phyloP scores from a whole-genome alignment of 1,140 invertebrate species.

The Ips nitidus region DNA sequence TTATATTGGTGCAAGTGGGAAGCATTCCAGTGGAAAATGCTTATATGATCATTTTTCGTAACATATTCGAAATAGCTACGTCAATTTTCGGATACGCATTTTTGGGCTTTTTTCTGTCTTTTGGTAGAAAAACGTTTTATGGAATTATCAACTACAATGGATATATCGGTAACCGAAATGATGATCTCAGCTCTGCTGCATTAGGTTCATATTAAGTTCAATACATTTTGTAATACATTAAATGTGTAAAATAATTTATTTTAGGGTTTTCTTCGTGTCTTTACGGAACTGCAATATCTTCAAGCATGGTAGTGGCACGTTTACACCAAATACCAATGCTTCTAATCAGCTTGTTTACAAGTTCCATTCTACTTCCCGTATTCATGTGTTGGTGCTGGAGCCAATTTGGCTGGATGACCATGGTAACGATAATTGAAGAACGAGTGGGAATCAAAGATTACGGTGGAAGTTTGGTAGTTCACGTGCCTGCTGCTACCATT shows the following conservation, averaged over 20 bases:
- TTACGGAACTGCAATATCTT: conserved; percentile 40
- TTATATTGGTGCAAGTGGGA: conserved; percentile 40
- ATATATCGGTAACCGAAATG: conserved; percentile 28
- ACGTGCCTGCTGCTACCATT: conserved; percentile 33
- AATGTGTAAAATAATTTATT: conserved; percentile 17
- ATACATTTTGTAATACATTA: neutral
- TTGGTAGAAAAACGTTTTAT: conserved; percentile 35
- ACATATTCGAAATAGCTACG: conserved; percentile 42
- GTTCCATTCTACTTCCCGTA: conserved; percentile 37
- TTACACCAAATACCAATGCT: conserved; percentile 37
- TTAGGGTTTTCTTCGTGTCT: conserved; percentile 39
- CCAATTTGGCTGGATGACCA: conserved; percentile 40
- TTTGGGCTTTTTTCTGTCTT: conserved; percentile 40
- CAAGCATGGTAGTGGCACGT: conserved; percentile 37
- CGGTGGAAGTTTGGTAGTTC: conserved; percentile 39
- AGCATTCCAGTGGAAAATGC: conserved; percentile 42
- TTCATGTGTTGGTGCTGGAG: conserved; percentile 44
- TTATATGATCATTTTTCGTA: conserved; percentile 39
- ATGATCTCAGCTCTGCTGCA: conserved; percentile 20
- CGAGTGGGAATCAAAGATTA: conserved; percentile 37
- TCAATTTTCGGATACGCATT: conserved; percentile 37
- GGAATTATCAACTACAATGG: conserved; percentile 35
- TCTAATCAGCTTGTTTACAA: conserved; percentile 28
- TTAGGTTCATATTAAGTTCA: conserved; percentile 16
- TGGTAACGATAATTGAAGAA: conserved; percentile 22